Percentiles rank a stretch among this genome's conserved stretches.
These are phyloP conservation scores for Pipistrellus pygmaeus DNA, from an alignment of 2,797 vertebrate species.

Conservation along the genomic window DNA sequence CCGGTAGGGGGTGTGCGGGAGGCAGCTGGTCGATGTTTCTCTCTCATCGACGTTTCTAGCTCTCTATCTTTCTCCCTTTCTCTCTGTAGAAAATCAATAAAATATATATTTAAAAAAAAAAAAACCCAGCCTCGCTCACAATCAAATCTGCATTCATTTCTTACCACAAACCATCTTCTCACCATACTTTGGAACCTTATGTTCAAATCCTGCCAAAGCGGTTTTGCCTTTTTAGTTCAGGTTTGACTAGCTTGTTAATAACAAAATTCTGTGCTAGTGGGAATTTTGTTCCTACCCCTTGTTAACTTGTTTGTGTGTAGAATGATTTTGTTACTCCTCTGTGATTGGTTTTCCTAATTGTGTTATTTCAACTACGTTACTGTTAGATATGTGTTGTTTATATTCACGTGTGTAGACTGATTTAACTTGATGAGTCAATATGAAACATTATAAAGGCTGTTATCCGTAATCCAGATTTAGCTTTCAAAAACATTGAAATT, in stretches of 20 bases:
- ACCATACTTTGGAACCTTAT: not conserved
- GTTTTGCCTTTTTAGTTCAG: conserved; percentile 41
- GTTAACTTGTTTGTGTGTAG: not conserved
- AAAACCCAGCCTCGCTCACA: conserved; percentile 24
- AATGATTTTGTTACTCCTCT: not conserved
- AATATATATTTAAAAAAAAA: too few relatives aligned
- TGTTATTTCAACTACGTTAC: not conserved
- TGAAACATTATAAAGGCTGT: conserved; percentile 14
- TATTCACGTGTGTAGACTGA: not conserved
- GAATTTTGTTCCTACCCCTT: not conserved
- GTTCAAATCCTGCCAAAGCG: not conserved
- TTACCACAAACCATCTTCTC: conserved; percentile 33
- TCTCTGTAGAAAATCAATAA: too few relatives aligned
- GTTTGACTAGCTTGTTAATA: conserved; percentile 15
- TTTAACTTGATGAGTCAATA: conserved; percentile 41
- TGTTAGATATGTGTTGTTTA: not conserved
- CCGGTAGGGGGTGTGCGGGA: too few relatives aligned
- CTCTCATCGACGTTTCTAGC: too few relatives aligned
- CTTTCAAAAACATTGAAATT: conserved; percentile 48
- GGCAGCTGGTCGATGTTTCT: too few relatives aligned
- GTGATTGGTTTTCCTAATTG: not conserved
- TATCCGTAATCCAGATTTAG: conserved; percentile 42
- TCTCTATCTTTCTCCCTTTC: too few relatives aligned
- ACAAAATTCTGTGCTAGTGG: not conserved
- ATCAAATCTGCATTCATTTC: conserved; percentile 26